Percentiles rank a stretch among this genome's conserved stretches.
Conservation (phyloP, 37 sponge, comb jelly and placozoan species). For the Theonella swinhoei region DNA sequence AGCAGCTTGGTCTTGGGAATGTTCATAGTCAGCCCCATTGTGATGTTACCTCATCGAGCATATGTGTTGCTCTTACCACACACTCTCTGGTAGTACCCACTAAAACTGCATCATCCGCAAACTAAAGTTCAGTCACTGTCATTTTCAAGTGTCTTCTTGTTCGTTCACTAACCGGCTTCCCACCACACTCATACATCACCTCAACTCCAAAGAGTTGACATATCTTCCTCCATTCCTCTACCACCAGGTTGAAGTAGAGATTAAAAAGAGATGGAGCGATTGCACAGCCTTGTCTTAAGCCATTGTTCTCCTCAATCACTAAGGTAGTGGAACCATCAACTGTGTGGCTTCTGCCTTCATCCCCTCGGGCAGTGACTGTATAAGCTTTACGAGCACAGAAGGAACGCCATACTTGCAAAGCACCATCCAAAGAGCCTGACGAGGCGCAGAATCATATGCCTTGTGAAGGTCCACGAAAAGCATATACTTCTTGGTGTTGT, state of each 20-base stretch:
- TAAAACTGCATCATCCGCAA: conserved; percentile 38
- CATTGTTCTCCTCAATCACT: too few species aligned
- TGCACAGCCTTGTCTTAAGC: background rate
- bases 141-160: background rate
- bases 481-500: background rate
- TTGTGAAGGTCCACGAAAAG: conserved; percentile 22
- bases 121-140: background rate
- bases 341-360: too few species aligned
- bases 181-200: conserved; percentile 21
- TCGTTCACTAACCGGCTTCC: conserved; percentile 47
- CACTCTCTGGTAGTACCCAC: too few species aligned
- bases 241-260: background rate
- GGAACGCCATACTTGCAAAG: conserved; percentile 4
- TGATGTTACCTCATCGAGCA: too few species aligned
- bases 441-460: conserved; percentile 24
- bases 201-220: background rate
- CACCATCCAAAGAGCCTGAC: conserved; percentile 15
- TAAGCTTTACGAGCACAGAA: too few species aligned
- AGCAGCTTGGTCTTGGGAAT: conserved; percentile 27
- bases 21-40: too few species aligned
- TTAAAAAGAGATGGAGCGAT: conserved; percentile 11
- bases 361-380: too few species aligned
- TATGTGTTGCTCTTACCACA: too few species aligned
- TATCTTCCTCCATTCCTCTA: background rate
- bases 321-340: too few species aligned